Conservation (phyloP, 2,113 vertebrate genomes). For the Rissa tridactyla region DNA sequence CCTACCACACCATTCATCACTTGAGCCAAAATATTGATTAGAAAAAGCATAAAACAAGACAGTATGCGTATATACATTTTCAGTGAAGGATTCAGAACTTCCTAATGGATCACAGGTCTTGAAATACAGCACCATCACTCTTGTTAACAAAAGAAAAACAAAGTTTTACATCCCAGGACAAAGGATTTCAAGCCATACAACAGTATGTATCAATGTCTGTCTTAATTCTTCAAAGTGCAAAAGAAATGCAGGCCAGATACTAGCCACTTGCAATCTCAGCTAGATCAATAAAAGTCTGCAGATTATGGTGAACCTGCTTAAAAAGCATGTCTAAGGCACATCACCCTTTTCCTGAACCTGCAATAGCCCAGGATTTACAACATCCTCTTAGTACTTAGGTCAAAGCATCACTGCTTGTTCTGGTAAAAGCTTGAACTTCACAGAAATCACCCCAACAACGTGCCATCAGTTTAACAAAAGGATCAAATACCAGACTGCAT, state of each 20-base stretch:
- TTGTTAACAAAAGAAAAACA: neutral
- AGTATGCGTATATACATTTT: neutral
- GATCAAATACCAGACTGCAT: slow-evolving; percentile 4
- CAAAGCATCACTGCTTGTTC: slow-evolving; percentile 43
- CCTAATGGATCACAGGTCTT: neutral
- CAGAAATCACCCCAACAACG: slow-evolving; percentile 26
- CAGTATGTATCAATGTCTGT: neutral
- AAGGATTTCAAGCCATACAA: slow-evolving; percentile 4
- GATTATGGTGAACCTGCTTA: slow-evolving; percentile 2
- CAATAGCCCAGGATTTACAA: slow-evolving; percentile 49
- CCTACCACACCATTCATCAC: neutral
- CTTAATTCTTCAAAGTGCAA: slow-evolving; percentile 23
- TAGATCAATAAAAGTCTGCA: slow-evolving; percentile 32
- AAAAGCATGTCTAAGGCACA: slow-evolving; percentile 32
- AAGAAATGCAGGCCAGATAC: slow-evolving; percentile 1
- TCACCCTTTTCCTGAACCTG: slow-evolving; percentile 28
- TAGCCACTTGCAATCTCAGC: slow-evolving; percentile 17
- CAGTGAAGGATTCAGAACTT: neutral
- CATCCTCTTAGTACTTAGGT: slow-evolving; percentile 38
- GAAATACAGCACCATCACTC: neutral
- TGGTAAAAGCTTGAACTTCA: slow-evolving; percentile 12
- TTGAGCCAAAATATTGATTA: neutral
- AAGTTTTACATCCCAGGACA: neutral
- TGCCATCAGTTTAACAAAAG: slow-evolving; percentile 15
- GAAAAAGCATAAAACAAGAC: neutral